phyloP scores from a whole-genome alignment of 2,888 invertebrate species.

The Melitaea athalia region DNA sequence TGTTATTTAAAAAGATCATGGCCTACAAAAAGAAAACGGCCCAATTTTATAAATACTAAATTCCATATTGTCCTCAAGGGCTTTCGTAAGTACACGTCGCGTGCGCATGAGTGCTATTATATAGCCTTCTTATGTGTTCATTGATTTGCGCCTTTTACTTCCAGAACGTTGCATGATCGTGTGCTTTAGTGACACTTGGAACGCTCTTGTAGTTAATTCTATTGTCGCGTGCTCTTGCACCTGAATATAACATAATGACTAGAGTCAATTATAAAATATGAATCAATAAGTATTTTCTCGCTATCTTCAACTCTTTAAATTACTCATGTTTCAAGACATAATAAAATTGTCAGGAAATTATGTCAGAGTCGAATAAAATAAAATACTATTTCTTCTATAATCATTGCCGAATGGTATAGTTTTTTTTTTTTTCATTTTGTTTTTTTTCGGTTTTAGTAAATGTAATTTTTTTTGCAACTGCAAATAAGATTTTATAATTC shows the following conservation, averaged over 20 bases:
- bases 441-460: no score
- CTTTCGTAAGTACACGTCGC: constrained; percentile 52
- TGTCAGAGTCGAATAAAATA: no score
- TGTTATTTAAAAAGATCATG: no score
- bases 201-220: constrained; percentile 26
- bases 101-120: constrained; percentile 59
- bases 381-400: no score
- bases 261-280: background rate
- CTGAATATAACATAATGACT: constrained; percentile 1
- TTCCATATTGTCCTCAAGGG: constrained; percentile 33
- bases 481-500: background rate
- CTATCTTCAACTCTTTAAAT: no score
- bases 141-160: constrained; percentile 32
- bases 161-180: constrained; percentile 33
- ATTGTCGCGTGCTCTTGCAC: constrained; percentile 36
- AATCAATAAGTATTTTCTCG: no score
- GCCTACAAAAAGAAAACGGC: background rate
- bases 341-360: no score
- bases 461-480: no score
- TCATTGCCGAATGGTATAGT: no score
- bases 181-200: constrained; percentile 30
- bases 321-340: no score
- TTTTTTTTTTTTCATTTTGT: no score
- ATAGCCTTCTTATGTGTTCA: constrained; percentile 51
- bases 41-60: constrained; percentile 4